These are phyloP conservation scores for Naja naja DNA, from an alignment of 2,113 vertebrate species.

Conservation along the genomic window DNA sequence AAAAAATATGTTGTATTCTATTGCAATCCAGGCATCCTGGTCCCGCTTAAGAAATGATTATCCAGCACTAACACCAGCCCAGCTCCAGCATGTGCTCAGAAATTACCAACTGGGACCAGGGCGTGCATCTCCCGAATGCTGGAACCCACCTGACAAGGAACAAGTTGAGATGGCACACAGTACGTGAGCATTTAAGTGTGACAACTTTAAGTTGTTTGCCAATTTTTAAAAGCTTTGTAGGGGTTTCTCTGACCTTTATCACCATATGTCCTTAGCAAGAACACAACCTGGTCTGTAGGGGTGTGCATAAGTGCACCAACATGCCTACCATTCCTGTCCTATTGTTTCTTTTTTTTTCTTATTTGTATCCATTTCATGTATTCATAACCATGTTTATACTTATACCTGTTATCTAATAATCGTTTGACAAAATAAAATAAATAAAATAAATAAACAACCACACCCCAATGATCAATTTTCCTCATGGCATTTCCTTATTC, in stretches of 20 bases:
- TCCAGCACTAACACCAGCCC: constrained; percentile 76
- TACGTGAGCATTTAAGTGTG: constrained; percentile 54
- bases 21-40: constrained; percentile 79
- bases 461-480: background rate
- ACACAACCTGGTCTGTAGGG: too few species aligned
- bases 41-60: constrained; percentile 80
- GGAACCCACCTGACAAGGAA: constrained; percentile 77
- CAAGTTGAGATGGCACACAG: constrained; percentile 72
- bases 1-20: background rate
- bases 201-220: background rate
- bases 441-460: too few species aligned
- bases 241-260: background rate
- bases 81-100: constrained; percentile 87
- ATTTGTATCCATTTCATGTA: too few species aligned
- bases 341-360: too few species aligned
- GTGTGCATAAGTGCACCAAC: too few species aligned
- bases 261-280: background rate
- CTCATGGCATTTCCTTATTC: background rate
- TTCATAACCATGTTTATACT: too few species aligned
- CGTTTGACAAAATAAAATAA: too few species aligned
- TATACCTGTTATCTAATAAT: too few species aligned
- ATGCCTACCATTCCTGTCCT: too few species aligned
- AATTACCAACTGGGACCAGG: constrained; percentile 88
- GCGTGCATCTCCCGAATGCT: constrained; percentile 76
- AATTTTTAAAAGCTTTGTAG: background rate